Conservation (phyloP, 1,140 invertebrate genomes). For the Apis laboriosa region DNA sequence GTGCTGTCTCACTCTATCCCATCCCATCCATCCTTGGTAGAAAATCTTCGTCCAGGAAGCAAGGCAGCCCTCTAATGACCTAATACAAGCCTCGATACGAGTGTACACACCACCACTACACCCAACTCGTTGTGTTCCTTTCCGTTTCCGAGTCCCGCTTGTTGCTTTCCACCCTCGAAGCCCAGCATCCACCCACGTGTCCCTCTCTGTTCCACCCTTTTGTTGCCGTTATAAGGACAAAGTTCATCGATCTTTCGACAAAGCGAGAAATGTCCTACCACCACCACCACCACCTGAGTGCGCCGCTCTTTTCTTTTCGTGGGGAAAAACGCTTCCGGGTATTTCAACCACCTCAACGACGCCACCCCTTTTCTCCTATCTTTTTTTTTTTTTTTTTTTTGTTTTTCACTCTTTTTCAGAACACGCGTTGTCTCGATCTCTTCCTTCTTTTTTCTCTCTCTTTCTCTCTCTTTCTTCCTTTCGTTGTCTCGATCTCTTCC, state of each 20-base stretch:
- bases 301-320: slow-evolving; percentile 15
- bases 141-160: slow-evolving; percentile 13
- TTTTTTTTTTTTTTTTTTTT: background rate
- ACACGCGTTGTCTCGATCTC: slow-evolving; percentile 11
- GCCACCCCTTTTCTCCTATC: no score
- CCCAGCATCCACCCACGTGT: background rate
- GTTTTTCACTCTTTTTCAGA: background rate
- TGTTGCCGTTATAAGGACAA: slow-evolving; percentile 25
- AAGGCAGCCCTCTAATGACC: no score
- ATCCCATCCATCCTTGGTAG: no score
- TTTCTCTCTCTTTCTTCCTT: no score
- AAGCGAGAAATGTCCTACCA: slow-evolving; percentile 34
- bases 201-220: slow-evolving; percentile 1
- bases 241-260: slow-evolving; percentile 58
- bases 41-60: no score
- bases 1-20: no score
- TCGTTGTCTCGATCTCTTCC: no score
- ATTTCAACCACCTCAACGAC: slow-evolving; percentile 22
- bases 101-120: background rate
- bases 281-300: background rate
- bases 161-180: slow-evolving; percentile 24
- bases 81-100: background rate
- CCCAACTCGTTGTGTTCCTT: slow-evolving; percentile 22
- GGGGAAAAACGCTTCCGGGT: slow-evolving; percentile 45
- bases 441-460: background rate